Conservation (phyloP, 1,140 invertebrate genomes). For the Drosophila murphyi region DNA sequence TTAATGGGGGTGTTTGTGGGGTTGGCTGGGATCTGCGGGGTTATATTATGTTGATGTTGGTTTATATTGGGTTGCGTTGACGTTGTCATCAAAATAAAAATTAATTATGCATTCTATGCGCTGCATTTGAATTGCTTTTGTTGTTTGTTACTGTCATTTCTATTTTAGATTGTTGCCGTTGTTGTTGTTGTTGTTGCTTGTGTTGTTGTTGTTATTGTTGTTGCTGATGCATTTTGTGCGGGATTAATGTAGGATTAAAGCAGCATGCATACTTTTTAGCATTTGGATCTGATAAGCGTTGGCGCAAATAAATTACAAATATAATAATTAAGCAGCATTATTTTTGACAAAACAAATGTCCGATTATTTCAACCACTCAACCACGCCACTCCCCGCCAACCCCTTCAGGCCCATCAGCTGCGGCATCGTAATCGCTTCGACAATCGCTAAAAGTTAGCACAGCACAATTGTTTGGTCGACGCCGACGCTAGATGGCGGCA, state of each 20-base stretch:
- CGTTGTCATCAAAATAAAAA: slow-evolving; percentile 85
- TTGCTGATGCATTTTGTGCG: slow-evolving; percentile 45
- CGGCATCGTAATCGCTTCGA: slow-evolving; percentile 27
- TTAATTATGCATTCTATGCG: slow-evolving; percentile 84
- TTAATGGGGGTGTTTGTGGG: not conserved
- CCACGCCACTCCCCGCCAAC: not conserved
- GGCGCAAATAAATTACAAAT: slow-evolving; percentile 80
- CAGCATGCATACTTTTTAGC: slow-evolving; percentile 64
- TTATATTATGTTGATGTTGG: slow-evolving; percentile 17
- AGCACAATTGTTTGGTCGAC: slow-evolving; percentile 27
- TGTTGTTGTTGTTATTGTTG: slow-evolving; percentile 27
- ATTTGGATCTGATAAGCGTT: slow-evolving; percentile 74
- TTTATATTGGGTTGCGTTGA: slow-evolving; percentile 58
- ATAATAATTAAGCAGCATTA: slow-evolving; percentile 83
- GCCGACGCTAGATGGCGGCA: slow-evolving; percentile 29
- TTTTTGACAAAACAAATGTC: slow-evolving; percentile 79
- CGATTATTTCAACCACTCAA: slow-evolving; percentile 20
- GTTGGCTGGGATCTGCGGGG: not conserved
- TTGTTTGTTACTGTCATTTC: slow-evolving; percentile 77
- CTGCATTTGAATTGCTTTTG: slow-evolving; percentile 81
- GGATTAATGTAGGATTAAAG: slow-evolving; percentile 79
- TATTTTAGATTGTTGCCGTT: slow-evolving; percentile 48
- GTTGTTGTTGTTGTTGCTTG: slow-evolving; percentile 31
- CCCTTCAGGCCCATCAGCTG: not conserved
- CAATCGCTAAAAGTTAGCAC: slow-evolving; percentile 31